Conservation (phyloP, 2,113 vertebrate genomes). For the Cyphomyrus discorhynchus region DNA sequence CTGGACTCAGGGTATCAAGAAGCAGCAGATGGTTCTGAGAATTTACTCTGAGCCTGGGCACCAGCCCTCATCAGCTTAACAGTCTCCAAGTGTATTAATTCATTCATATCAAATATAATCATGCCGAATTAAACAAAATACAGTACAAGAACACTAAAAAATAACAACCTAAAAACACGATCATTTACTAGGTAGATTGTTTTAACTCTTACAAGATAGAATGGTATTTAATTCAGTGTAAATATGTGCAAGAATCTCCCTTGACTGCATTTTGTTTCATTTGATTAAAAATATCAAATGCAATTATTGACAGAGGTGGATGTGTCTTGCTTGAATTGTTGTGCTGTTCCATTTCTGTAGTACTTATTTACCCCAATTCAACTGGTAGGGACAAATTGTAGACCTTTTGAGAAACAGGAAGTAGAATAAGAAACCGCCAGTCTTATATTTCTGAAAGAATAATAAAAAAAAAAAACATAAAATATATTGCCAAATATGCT, state of each 20-base stretch:
- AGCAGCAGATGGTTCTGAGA: conserved; percentile 1
- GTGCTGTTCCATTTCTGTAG: neutral
- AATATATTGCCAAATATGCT: neutral
- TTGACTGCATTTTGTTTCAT: neutral
- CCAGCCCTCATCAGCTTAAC: neutral
- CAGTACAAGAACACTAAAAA: no score
- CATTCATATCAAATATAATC: neutral
- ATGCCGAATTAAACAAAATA: neutral
- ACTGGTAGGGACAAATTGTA: neutral
- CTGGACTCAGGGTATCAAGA: neutral
- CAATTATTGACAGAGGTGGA: neutral
- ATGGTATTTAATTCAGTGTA: neutral
- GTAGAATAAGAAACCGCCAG: neutral
- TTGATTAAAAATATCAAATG: neutral
- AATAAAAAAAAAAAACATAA: neutral
- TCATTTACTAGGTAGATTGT: neutral
- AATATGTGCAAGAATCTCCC: neutral
- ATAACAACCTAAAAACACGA: neutral
- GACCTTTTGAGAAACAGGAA: neutral
- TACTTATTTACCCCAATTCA: neutral
- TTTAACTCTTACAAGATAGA: neutral
- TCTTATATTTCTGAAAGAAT: neutral
- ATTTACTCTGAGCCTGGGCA: neutral
- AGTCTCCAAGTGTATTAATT: neutral
- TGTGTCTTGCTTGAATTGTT: neutral